A percentile compares a stretch with the other conserved stretches of the same genome.
Conservation (phyloP, 2,113 vertebrate genomes). For the Toxostoma redivivum region DNA sequence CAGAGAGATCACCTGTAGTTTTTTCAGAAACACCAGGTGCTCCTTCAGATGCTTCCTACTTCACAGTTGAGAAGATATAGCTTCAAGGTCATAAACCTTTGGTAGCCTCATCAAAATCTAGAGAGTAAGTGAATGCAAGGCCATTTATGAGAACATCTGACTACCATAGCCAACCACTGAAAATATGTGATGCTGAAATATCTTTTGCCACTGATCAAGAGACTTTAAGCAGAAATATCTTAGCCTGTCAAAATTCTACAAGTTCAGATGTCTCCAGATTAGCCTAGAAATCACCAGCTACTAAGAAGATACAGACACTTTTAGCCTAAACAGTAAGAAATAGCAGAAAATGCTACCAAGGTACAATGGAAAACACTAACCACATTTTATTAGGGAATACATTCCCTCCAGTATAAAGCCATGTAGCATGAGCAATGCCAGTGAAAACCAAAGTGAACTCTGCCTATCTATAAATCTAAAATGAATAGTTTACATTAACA, state of each 20-base stretch:
- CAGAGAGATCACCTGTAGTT: neutral
- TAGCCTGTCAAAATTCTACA: neutral
- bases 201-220: neutral
- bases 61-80: neutral
- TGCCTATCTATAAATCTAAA: neutral
- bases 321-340: neutral
- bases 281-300: neutral
- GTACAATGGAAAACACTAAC: neutral
- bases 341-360: neutral
- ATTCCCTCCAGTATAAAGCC: neutral
- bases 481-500: neutral
- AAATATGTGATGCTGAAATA: neutral
- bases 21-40: neutral
- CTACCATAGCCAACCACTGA: neutral
- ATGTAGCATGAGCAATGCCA: accelerated
- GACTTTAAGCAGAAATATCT: neutral
- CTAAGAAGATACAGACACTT: neutral
- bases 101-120: neutral
- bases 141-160: neutral
- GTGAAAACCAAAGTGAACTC: neutral
- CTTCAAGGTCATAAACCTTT: neutral
- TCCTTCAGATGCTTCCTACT: neutral
- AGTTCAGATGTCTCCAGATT: neutral
- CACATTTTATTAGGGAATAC: neutral
- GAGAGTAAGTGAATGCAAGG: neutral